Evolutionary conservation across 2,797 vertebrate species (phyloP).

Genomic region (Cottoperca gobio): DNA sequence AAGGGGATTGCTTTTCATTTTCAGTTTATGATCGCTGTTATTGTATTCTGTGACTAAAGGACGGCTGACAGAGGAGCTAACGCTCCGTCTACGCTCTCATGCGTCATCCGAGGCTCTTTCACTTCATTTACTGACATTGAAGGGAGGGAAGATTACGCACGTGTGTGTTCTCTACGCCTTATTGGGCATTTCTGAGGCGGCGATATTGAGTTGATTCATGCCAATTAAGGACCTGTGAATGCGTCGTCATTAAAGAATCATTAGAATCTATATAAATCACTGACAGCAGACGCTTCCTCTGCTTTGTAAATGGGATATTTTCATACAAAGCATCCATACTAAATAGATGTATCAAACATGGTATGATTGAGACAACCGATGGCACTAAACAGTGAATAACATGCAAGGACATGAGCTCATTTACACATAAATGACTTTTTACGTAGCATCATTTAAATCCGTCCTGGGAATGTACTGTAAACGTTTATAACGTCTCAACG

Average conservation of each 20-base stretch:
- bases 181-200: conserved; percentile 11
- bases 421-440: conserved; percentile 11
- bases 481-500: neutral
- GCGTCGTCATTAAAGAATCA: conserved; percentile 46
- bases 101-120: neutral
- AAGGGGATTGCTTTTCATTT: conserved; percentile 8
- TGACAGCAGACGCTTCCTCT: conserved; percentile 53
- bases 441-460: neutral
- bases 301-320: too few relatives aligned
- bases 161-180: conserved; percentile 21
- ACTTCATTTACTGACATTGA: conserved; percentile 15
- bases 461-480: neutral
- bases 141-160: neutral
- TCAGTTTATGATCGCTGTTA: neutral
- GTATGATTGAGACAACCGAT: conserved; percentile 27
- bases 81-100: neutral
- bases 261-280: conserved; percentile 40
- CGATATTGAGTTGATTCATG: conserved; percentile 26
- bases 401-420: conserved; percentile 15
- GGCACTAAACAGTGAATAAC: conserved; percentile 9
- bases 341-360: conserved; percentile 22
- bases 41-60: neutral
- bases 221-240: conserved; percentile 31
- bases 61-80: conserved; percentile 1
- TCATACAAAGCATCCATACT: too few relatives aligned